A percentile compares a stretch with the other conserved stretches of the same genome.
Conservation (phyloP, 1,140 invertebrate genomes). For the Phenacoccus solenopsis region DNA sequence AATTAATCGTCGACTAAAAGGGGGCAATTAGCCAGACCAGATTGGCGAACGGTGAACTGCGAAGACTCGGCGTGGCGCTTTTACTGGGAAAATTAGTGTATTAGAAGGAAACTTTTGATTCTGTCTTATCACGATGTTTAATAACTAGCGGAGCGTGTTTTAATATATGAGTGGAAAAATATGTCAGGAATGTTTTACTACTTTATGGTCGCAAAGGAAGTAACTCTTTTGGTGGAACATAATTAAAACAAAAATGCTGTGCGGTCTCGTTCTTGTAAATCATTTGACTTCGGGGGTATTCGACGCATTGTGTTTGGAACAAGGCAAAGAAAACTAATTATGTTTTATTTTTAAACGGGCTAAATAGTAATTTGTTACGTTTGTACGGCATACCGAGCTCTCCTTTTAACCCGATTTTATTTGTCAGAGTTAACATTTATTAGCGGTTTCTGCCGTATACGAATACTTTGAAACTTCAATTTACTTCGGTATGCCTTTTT, state of each 20-base stretch:
- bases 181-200: conserved; percentile 2
- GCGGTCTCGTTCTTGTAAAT: conserved; percentile 1
- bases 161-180: background rate
- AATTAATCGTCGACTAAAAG: conserved; percentile 2
- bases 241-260: conserved; percentile 11
- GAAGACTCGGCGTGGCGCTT: too few species aligned
- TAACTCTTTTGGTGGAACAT: conserved; percentile 1
- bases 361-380: conserved; percentile 16
- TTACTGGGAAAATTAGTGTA: background rate
- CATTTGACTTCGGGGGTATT: conserved; percentile 12
- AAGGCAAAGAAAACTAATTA: conserved; percentile 9
- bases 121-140: conserved; percentile 9
- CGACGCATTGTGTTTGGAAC: background rate
- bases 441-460: background rate
- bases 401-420: conserved; percentile 1
- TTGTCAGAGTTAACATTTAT: conserved; percentile 13
- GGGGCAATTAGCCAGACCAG: background rate
- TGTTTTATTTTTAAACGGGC: conserved; percentile 14
- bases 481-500: conserved; percentile 15
- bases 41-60: too few species aligned
- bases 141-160: conserved; percentile 9
- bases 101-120: conserved; percentile 8
- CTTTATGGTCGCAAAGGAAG: conserved; percentile 1
- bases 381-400: background rate
- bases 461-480: conserved; percentile 13